Percentiles rank a stretch among this genome's conserved stretches.
Evolutionary conservation across 2,888 invertebrate genomes (phyloP).

Genomic region (Sylvicola cinctus): DNA sequence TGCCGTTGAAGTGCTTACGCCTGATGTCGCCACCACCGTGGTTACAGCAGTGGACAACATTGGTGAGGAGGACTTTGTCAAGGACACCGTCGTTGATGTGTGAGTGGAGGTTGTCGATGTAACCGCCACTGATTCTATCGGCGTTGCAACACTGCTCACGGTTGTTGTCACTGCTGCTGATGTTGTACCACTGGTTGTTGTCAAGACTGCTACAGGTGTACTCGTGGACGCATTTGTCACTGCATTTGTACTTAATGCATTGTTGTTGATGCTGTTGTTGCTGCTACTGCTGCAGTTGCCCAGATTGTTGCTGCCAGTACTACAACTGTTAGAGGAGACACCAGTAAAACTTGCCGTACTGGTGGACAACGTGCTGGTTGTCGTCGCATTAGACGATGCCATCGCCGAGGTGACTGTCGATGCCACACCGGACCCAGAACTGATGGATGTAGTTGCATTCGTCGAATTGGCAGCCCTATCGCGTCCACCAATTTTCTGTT

Average conservation of each 20-base stretch:
- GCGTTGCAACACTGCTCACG: neutral
- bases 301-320: conserved; percentile 10
- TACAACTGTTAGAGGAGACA: conserved; percentile 11
- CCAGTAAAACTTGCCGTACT: conserved; percentile 10
- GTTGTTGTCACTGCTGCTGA: neutral
- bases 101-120: no score
- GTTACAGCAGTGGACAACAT: neutral
- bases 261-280: conserved; percentile 6
- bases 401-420: no score
- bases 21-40: neutral
- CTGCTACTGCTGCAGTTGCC: conserved; percentile 5
- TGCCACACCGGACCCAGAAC: no score
- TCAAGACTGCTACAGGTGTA: neutral
- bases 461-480: no score
- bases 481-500: conserved; percentile 35
- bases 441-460: no score
- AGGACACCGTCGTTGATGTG: no score
- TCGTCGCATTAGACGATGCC: conserved; percentile 11
- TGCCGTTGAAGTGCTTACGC: neutral
- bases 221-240: conserved; percentile 2
- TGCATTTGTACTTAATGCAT: conserved; percentile 6
- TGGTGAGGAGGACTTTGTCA: neutral
- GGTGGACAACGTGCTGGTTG: no score
- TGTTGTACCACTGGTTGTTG: neutral
- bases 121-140: neutral